Base-by-base conservation (phyloP, 1,140 invertebrate genomes). In the Alviniconcha marisindica region DNA sequence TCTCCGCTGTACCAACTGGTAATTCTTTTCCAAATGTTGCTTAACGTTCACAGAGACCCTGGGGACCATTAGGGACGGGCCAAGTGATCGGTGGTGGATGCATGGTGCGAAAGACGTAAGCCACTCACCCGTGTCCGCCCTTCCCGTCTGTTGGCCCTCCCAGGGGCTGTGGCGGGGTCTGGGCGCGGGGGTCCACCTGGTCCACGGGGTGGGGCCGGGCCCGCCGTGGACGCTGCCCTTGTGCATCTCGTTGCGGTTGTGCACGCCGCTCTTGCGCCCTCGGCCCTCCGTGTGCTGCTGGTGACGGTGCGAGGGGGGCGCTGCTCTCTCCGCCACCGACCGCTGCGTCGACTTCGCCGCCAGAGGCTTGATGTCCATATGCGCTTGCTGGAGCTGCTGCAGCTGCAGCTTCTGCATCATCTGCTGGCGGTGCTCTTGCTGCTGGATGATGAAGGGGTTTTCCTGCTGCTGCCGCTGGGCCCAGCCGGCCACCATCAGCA, bases 191-290 rank as follows among this genome's bases (percentile, higher is more conserved):
- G 77, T 80, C 77, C 77, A 80, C 14, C 77, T 56, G 56, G 77
- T 80, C 77, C 77, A 80, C 24, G 60, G 56, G 38, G 77, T 80
- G 56, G 77, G 60, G 36, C 56, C 56, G 14, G 77, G 56, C 3
- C 56, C 51, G 66, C 36, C 56, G 56, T 60, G 56, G 56, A 10
- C 24, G 10, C n/a, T 4, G 14, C 73, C 48, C 51, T 56, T 40
- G 77, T 80, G 77, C 77, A 80, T 80, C 60, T 80, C 77, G 28
- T 80, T 80, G 24, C 77, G 56, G 24, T 80, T 69, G 54, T 28
- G 14, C 42, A 31, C 28, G 14, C 14, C 38, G 2, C 14, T 14
- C 42, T 21, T 33, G 66, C 21, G 12, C 1, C 15, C 36, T 24
- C 18, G 33, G n/a, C 7, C 31, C 14, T 15, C 36, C 12, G 33